These are phyloP conservation scores for Moxostoma hubbsi DNA, from an alignment of 2,797 vertebrate species.

Conservation along the genomic window DNA sequence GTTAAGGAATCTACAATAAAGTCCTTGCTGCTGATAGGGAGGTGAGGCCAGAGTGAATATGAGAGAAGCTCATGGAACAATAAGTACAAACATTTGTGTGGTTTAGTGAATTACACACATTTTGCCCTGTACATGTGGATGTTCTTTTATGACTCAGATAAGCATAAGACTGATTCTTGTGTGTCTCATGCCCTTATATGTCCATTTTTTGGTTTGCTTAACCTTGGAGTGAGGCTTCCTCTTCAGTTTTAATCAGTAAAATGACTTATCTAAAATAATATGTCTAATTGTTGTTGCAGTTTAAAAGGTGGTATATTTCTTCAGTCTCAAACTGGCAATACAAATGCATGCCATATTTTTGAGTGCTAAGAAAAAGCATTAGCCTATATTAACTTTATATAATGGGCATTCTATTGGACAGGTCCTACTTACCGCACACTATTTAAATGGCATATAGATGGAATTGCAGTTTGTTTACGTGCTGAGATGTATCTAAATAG, in stretches of 20 bases:
- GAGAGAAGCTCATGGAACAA: slow-evolving; percentile 23
- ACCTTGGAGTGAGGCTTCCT: slow-evolving; percentile 31
- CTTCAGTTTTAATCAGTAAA: slow-evolving; percentile 63
- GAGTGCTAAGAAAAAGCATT: too few relatives aligned
- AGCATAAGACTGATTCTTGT: slow-evolving; percentile 33
- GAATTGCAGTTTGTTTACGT: slow-evolving; percentile 16
- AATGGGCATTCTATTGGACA: background rate
- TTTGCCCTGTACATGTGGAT: slow-evolving; percentile 49
- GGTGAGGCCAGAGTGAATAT: slow-evolving; percentile 15
- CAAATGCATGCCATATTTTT: too few relatives aligned
- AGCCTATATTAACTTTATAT: too few relatives aligned
- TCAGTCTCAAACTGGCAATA: too few relatives aligned
- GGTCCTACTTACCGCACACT: background rate
- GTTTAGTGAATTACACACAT: slow-evolving; percentile 44
- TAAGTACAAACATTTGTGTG: slow-evolving; percentile 26
- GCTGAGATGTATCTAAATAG: background rate
- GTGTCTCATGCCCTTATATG: slow-evolving; percentile 29
- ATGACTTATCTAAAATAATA: slow-evolving; percentile 58
- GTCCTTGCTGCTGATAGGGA: slow-evolving; percentile 26
- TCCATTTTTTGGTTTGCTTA: slow-evolving; percentile 13
- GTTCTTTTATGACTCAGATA: slow-evolving; percentile 46
- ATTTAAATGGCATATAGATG: too few relatives aligned
- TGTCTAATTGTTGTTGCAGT: background rate
- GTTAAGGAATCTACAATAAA: slow-evolving; percentile 52
- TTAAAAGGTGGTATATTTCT: background rate